Percentiles rank a stretch among this genome's conserved stretches.
Evolutionary conservation across 2,888 invertebrate genomes (phyloP).

Genomic region (Agrochola lota): DNA sequence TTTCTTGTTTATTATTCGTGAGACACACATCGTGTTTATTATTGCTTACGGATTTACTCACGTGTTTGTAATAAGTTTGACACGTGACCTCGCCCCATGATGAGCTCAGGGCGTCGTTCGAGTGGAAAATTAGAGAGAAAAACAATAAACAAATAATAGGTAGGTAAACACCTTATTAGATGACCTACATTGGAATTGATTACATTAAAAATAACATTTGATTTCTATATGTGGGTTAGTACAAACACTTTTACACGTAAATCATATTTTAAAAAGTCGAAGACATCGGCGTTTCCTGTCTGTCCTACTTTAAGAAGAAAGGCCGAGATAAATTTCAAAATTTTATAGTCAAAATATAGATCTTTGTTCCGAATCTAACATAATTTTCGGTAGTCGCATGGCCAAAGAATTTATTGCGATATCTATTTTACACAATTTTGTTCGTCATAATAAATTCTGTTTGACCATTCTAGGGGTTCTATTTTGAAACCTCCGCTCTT

Average conservation of each 20-base stretch:
- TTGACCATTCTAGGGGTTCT: neutral
- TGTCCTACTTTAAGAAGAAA: neutral
- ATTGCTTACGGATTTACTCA: constrained; percentile 20
- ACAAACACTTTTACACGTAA: neutral
- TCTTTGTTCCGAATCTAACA: neutral
- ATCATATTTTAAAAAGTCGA: neutral
- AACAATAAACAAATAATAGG: constrained; percentile 12
- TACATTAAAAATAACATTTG: no score
- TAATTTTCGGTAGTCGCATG: no score
- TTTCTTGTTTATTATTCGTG: neutral
- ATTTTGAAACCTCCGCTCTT: neutral
- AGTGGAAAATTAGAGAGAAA: constrained; percentile 14
- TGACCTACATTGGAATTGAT: no score
- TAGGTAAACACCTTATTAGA: neutral
- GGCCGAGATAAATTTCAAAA: neutral
- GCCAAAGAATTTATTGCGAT: neutral
- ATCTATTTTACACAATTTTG: neutral
- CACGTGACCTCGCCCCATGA: neutral
- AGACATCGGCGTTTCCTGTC: neutral
- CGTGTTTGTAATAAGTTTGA: constrained; percentile 25
- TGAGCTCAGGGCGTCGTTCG: neutral
- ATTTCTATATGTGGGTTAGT: neutral
- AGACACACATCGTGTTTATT: constrained; percentile 2
- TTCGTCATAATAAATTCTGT: neutral
- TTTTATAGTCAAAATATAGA: neutral